phyloP scores from a whole-genome alignment of 2,888 invertebrate species.

The Scaptodrosophila latifasciaeformis region DNA sequence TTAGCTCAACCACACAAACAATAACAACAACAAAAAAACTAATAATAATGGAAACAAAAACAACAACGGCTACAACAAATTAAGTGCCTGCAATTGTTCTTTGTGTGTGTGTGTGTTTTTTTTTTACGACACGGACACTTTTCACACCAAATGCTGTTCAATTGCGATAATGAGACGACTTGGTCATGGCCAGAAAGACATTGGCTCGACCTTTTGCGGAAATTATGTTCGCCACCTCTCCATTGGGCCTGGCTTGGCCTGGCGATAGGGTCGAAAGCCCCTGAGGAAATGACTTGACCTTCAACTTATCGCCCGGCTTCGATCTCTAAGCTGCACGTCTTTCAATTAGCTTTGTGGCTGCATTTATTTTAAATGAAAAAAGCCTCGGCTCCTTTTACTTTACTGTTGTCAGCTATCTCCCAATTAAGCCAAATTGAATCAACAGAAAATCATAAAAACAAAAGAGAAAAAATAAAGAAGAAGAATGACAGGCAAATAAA shows the following conservation, averaged over 20 bases:
- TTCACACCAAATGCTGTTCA: constrained; percentile 58
- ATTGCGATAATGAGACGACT: constrained; percentile 56
- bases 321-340: constrained; percentile 1
- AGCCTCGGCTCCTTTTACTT: too few species aligned
- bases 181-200: constrained; percentile 8
- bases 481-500: not conserved
- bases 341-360: constrained; percentile 3
- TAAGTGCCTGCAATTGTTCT: constrained; percentile 11
- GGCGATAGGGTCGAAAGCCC: too few species aligned
- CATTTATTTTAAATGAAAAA: not conserved
- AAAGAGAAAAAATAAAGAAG: too few species aligned
- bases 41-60: constrained; percentile 24
- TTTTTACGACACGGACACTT: constrained; percentile 51
- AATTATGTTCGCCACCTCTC: constrained; percentile 55
- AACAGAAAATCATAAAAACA: constrained; percentile 24
- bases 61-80: constrained; percentile 14
- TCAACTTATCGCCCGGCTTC: constrained; percentile 17
- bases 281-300: constrained; percentile 15
- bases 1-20: constrained; percentile 45
- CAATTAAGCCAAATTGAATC: constrained; percentile 36
- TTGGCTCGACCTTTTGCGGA: constrained; percentile 51
- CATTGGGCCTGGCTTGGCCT: too few species aligned
- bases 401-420: not conserved
- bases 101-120: constrained; percentile 9
- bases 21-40: constrained; percentile 23